Evolutionary conservation across 2,888 invertebrate species (phyloP), one percentile per base, ranked within the genome.

Genomic region (Drosophila infuscata): DNA sequence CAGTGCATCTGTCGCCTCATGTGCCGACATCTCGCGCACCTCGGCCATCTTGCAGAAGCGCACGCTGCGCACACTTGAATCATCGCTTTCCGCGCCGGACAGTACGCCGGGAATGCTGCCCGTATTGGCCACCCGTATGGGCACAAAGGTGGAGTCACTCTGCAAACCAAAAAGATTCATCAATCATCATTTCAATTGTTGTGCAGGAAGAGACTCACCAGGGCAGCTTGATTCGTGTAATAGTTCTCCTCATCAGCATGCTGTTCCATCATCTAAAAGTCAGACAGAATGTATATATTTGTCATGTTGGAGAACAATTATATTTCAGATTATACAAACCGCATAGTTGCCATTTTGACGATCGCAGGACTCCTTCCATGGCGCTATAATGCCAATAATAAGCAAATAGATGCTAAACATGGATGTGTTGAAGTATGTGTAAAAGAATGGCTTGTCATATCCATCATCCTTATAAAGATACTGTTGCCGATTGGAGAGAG

Each of bases 381-480:
- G 97, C 76, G 97, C 96, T 94, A 97, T 97, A 86, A 98, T 96
- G 83, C 98, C 95, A 89, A 98, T 96, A 51, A 98, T 97, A 88
- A 98, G 93, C 81, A 99, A 94, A 93, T 99, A 99, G 76, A 99
- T 94, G 70, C 97, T 96, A 90, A 99, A 97, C 95, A 99, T 95
- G 43, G 98, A 98, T 68, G 98, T 98, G 94, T 99, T 98, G 73
- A 98, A 94, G 93, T 99, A 99, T 29, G 99, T 98, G 89, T 97
- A 97, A 93, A 99, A 98, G 94, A 99, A 99, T 58, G 99, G 99
- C 91, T 99, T 98, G 91, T 98, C 96, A 91, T 96, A 97, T 71
- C 97, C 95, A 92, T 97, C 96, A 94, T 97, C 96, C 88, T 95
- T 94, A 92, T 97, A 97, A 77, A 98, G 95, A 93, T 96, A 97